Conservation (phyloP, 2,888 invertebrate genomes). For the Sericinus montela region DNA sequence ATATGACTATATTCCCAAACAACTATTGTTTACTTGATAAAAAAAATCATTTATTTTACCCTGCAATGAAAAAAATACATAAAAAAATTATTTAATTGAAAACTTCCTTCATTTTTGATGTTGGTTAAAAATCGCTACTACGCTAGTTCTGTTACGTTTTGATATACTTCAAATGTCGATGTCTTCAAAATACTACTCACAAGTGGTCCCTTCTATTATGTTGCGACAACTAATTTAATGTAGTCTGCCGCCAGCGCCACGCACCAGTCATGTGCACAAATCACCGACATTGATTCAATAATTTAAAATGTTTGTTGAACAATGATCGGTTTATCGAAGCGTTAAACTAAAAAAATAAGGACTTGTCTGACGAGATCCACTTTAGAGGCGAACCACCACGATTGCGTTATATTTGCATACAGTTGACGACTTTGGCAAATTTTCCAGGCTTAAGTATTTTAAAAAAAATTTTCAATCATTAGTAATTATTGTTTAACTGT, state of each 20-base stretch:
- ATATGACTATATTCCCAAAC: too few relatives aligned
- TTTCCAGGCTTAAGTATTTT: constrained; percentile 18
- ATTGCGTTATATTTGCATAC: neutral
- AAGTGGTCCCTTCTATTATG: neutral
- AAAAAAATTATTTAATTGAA: too few relatives aligned
- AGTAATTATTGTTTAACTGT: too few relatives aligned
- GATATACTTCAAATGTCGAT: neutral
- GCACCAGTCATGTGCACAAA: constrained; percentile 14
- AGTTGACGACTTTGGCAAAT: constrained; percentile 16
- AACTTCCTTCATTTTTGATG: too few relatives aligned
- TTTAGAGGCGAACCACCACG: constrained; percentile 21
- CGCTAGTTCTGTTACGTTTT: too few relatives aligned
- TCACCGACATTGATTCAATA: constrained; percentile 14
- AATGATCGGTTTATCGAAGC: neutral
- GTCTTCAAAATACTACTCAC: neutral
- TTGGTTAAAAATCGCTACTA: too few relatives aligned
- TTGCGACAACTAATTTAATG: constrained; percentile 6
- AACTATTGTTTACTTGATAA: too few relatives aligned
- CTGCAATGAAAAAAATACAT: too few relatives aligned
- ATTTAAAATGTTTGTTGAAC: constrained; percentile 3
- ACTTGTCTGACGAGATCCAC: constrained; percentile 10
- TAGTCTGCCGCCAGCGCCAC: constrained; percentile 5
- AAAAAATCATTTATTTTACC: too few relatives aligned
- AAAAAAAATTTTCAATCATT: neutral
- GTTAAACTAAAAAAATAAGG: constrained; percentile 2